phyloP scores from a whole-genome alignment of 2,797 vertebrate genomes.

The Myotis vivesi region DNA sequence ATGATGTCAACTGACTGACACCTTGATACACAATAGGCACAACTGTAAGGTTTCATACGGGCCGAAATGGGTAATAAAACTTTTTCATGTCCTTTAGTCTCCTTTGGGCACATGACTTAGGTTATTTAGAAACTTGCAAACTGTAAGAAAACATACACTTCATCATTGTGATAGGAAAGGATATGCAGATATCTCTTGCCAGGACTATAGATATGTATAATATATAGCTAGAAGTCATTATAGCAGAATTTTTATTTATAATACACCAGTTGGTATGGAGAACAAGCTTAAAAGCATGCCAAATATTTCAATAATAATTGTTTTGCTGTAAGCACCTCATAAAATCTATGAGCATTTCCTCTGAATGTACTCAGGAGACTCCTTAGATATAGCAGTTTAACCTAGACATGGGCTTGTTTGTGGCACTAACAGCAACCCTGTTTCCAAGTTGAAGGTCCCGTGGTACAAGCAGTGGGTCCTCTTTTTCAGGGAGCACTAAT shows the following conservation, averaged over 20 bases:
- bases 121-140: conserved; percentile 62
- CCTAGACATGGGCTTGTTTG: fast-evolving
- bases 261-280: not conserved
- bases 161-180: not conserved
- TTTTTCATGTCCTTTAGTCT: conserved; percentile 64
- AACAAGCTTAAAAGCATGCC: not conserved
- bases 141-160: conserved; percentile 40
- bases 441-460: not conserved
- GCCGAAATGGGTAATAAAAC: conserved; percentile 56
- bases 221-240: not conserved
- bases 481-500: not conserved
- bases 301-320: not conserved
- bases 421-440: not conserved
- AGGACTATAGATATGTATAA: not conserved
- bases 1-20: conserved; percentile 67
- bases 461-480: not conserved
- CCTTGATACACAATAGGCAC: conserved; percentile 41
- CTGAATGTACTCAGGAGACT: not conserved
- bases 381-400: not conserved
- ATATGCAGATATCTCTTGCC: conserved; percentile 36
- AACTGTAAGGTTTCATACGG: not conserved
- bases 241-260: not conserved
- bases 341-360: not conserved
- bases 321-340: not conserved
- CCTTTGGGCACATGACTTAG: conserved; percentile 34